phyloP scores from a whole-genome alignment of 1,140 invertebrate genomes.

The Parapsyche elsis region DNA sequence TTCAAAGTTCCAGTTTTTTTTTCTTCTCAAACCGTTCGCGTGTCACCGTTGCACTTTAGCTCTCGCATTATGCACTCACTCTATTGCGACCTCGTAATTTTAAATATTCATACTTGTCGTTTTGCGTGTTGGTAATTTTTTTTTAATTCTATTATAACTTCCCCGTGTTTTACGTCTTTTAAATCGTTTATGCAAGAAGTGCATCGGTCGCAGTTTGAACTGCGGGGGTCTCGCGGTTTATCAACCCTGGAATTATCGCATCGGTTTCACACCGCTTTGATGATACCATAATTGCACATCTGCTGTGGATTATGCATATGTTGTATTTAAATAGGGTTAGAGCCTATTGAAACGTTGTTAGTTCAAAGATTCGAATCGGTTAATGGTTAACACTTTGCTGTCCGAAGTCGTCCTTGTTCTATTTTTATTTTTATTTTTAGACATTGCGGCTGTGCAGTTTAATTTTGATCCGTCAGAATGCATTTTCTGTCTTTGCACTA shows the following conservation, averaged over 20 bases:
- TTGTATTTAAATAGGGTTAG: too few species aligned
- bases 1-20: too few species aligned
- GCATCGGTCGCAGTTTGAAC: not conserved
- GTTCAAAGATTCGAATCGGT: too few species aligned
- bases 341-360: too few species aligned
- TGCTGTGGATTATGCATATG: not conserved
- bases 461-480: too few species aligned
- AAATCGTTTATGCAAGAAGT: not conserved
- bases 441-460: not conserved
- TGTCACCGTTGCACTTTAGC: constrained; percentile 10
- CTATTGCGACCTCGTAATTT: not conserved
- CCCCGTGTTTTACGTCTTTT: not conserved
- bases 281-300: not conserved
- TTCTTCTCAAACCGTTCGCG: not conserved
- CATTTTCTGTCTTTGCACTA: too few species aligned
- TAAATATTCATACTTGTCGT: not conserved
- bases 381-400: too few species aligned
- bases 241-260: not conserved
- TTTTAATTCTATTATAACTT: not conserved
- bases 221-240: not conserved
- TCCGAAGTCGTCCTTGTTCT: too few species aligned
- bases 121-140: not conserved
- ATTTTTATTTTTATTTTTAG: too few species aligned
- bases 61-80: constrained; percentile 1
- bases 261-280: not conserved